Conservation (phyloP, 2,888 invertebrate species). For the Diaperis boleti region DNA sequence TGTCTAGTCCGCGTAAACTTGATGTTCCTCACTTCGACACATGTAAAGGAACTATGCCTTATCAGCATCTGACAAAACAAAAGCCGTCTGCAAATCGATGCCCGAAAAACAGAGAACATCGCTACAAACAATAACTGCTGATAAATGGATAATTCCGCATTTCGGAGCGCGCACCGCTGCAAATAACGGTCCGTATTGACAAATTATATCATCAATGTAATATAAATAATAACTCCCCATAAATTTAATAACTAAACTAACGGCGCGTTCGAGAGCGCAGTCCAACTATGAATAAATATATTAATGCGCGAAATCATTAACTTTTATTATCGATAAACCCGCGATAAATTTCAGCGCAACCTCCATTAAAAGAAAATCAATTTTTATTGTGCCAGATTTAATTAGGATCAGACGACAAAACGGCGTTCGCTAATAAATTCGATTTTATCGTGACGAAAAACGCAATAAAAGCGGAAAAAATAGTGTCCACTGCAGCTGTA, state of each 20-base stretch:
- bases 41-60: too few relatives aligned
- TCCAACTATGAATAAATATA: slow-evolving; percentile 24
- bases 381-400: slow-evolving; percentile 33
- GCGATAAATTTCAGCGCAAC: slow-evolving; percentile 9
- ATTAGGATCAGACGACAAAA: slow-evolving; percentile 27
- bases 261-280: slow-evolving; percentile 14
- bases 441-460: slow-evolving; percentile 25
- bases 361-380: slow-evolving; percentile 27
- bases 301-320: slow-evolving; percentile 28
- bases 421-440: slow-evolving; percentile 16
- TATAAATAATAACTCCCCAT: slow-evolving; percentile 15
- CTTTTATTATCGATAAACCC: slow-evolving; percentile 28
- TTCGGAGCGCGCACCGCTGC: neutral
- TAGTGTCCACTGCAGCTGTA: slow-evolving; percentile 7
- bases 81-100: too few relatives aligned
- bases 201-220: slow-evolving; percentile 16
- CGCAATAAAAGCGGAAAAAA: slow-evolving; percentile 12
- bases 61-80: too few relatives aligned
- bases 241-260: slow-evolving; percentile 23
- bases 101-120: neutral
- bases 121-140: neutral
- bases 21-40: too few relatives aligned
- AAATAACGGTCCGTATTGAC: slow-evolving; percentile 1
- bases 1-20: too few relatives aligned
- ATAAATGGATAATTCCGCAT: neutral